These are phyloP conservation scores for Actinopyga echinites DNA, from an alignment of 53 echinoderm and acorn worm genomes.

Conservation along the genomic window DNA sequence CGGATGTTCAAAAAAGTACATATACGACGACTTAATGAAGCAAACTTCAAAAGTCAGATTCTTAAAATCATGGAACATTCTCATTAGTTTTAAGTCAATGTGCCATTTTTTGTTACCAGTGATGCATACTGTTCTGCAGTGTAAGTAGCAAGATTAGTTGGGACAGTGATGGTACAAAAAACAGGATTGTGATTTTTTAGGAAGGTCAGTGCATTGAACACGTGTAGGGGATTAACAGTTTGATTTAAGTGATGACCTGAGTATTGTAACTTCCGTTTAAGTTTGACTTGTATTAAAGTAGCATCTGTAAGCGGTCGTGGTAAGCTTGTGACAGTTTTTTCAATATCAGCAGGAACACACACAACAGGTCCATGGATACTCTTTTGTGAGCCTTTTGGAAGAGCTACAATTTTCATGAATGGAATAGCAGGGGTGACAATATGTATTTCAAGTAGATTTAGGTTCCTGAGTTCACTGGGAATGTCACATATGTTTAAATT, in stretches of 20 bases:
- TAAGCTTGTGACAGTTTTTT: not conserved
- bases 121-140: too few species aligned
- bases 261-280: conserved; percentile 67
- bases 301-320: conserved; percentile 18
- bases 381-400: not conserved
- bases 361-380: not conserved
- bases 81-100: too few species aligned
- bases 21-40: too few species aligned
- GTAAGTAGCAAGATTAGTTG: too few species aligned
- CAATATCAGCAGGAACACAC: not conserved
- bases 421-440: not conserved
- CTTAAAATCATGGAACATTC: too few species aligned
- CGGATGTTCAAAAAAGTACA: too few species aligned
- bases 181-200: conserved; percentile 32
- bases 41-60: too few species aligned
- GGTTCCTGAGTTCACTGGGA: not conserved
- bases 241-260: conserved; percentile 57
- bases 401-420: not conserved
- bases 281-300: conserved; percentile 59
- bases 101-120: too few species aligned
- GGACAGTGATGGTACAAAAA: too few species aligned
- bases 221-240: conserved; percentile 52
- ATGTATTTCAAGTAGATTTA: not conserved
- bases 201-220: conserved; percentile 46
- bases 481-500: not conserved